phyloP scores from a whole-genome alignment of 2,888 invertebrate species.

The Xestia c-nigrum region DNA sequence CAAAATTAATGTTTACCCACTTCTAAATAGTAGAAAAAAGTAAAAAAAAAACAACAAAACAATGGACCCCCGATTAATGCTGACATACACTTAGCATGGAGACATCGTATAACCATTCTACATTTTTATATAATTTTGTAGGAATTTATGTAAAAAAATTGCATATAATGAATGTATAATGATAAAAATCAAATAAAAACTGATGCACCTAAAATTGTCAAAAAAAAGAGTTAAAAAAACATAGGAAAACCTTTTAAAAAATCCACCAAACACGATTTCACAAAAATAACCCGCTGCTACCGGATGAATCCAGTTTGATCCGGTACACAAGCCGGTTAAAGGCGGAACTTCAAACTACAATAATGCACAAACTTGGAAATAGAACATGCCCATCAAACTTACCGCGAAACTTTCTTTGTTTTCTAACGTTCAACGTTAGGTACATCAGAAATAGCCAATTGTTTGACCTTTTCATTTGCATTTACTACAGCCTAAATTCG shows the following conservation, averaged over 20 bases:
- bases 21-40: no score
- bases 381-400: constrained; percentile 63
- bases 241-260: constrained; percentile 6
- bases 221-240: background rate
- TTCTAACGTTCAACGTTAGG: constrained; percentile 45
- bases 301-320: constrained; percentile 26
- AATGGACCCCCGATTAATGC: no score
- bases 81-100: no score
- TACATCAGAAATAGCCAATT: constrained; percentile 56
- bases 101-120: background rate
- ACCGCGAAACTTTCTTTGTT: constrained; percentile 61
- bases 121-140: background rate
- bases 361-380: constrained; percentile 61
- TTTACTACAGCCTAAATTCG: background rate
- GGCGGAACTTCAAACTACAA: constrained; percentile 41
- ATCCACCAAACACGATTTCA: background rate
- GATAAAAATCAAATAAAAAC: background rate
- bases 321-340: constrained; percentile 47
- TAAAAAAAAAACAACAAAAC: no score
- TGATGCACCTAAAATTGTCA: background rate
- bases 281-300: constrained; percentile 10
- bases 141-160: no score
- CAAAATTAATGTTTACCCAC: background rate
- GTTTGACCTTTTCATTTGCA: constrained; percentile 15
- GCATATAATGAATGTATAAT: no score